Evolutionary conservation across 2,888 invertebrate species (phyloP), one percentile per base, ranked within the genome.

Genomic region (Anthrax anthrax): DNA sequence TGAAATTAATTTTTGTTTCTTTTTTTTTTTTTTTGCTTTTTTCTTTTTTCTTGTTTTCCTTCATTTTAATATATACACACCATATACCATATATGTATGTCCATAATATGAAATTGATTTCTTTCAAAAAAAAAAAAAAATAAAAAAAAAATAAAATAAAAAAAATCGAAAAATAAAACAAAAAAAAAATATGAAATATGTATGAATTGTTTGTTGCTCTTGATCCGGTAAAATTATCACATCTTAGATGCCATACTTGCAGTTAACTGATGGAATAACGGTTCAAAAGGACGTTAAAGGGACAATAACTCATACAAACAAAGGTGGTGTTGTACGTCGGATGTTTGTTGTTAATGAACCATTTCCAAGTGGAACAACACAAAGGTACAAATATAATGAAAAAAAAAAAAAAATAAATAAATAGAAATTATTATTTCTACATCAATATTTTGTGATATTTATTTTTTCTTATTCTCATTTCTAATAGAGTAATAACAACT

Each of bases 271-370:
- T 61, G 67, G 67, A 52, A 58, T 69, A 55, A 64, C 68, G 47
- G 62, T 68, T 43, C 68, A 68, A 55, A 68, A 68, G 57, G 69
- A 68, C 56, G 60, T 64, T 37, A 69, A 69, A 57, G 64, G 63
- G 40, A 61, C 59, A 44, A 58, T 68, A 46, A 57, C 62, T 42
- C 52, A 52, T 39, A 57, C 63, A 48, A 65, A 66, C 52, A 67
- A 69, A 51, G 61, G 60, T 45, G 65, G 66, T 55, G 63, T 69
- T 45, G 65, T 69, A 43, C 63, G 69, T 44, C 63, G 69, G 46
- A 68, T 68, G 69, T 64, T 65, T 55, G 66, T 69, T 34, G 67
- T 68, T 42, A 68, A 69, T 56, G 69, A 68, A 54, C 61, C 67
- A 43, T 65, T 67, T 55, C 55, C 63, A 52, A 56, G 61, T 50